A percentile compares a stretch with the other conserved stretches of the same genome.
phyloP scores from a whole-genome alignment of 1,140 invertebrate genomes.

The Nymphalis io region DNA sequence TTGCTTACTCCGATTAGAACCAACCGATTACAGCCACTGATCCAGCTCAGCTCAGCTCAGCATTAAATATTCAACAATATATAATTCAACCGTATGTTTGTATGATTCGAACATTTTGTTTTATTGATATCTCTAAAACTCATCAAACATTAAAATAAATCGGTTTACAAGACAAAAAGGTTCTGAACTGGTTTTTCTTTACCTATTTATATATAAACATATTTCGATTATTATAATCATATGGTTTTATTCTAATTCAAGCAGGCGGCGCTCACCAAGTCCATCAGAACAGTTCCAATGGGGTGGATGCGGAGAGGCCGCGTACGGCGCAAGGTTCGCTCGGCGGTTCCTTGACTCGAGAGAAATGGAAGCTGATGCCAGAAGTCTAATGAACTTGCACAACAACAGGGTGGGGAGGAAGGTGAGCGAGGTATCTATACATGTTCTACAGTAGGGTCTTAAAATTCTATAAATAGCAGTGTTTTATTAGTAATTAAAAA shows the following conservation, averaged over 20 bases:
- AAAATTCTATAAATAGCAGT: not conserved
- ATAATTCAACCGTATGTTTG: too few relatives aligned
- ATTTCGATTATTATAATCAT: not conserved
- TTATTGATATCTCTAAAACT: too few relatives aligned
- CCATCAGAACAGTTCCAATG: slow-evolving; percentile 81
- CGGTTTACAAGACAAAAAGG: too few relatives aligned
- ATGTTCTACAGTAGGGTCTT: not conserved
- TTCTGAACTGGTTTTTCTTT: too few relatives aligned
- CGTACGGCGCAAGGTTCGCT: slow-evolving; percentile 89
- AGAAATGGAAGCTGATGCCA: slow-evolving; percentile 90
- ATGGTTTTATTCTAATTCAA: not conserved
- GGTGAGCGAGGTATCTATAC: slow-evolving; percentile 82
- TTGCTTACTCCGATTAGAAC: too few relatives aligned
- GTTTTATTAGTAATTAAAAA: too few relatives aligned
- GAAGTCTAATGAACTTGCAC: slow-evolving; percentile 97
- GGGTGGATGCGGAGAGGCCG: slow-evolving; percentile 93
- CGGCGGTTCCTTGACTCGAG: slow-evolving; percentile 91
- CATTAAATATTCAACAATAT: too few relatives aligned
- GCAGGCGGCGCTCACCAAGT: slow-evolving; percentile 49
- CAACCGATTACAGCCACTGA: too few relatives aligned
- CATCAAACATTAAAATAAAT: too few relatives aligned
- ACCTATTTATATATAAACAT: too few relatives aligned
- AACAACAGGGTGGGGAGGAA: slow-evolving; percentile 97
- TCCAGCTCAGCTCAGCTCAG: too few relatives aligned
- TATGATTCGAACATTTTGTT: too few relatives aligned